Percentiles rank a stretch among this genome's conserved stretches.
Conservation (phyloP, 2,797 vertebrate species). For the Epinephelus coioides region DNA sequence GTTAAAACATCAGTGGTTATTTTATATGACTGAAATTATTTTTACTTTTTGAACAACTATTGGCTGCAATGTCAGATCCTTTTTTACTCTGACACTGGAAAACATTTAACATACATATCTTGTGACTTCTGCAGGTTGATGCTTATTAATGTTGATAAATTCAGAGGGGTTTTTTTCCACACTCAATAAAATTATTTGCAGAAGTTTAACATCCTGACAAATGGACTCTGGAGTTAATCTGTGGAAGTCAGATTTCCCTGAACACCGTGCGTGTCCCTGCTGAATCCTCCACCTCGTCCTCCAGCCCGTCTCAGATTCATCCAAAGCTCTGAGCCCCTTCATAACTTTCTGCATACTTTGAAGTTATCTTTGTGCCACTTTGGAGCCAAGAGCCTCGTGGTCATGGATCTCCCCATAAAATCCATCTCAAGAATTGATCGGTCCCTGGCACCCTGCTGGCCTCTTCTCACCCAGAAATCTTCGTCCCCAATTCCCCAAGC, state of each 20-base stretch:
- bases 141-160: neutral
- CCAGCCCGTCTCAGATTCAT: slow-evolving; percentile 28
- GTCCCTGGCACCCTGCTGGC: slow-evolving; percentile 76
- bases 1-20: slow-evolving; percentile 1
- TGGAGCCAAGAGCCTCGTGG: slow-evolving; percentile 70
- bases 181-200: neutral
- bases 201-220: slow-evolving; percentile 3
- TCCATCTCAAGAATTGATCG: slow-evolving; percentile 76
- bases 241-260: slow-evolving; percentile 28
- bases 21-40: neutral
- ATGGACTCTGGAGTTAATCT: slow-evolving; percentile 9
- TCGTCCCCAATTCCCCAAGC: slow-evolving; percentile 80
- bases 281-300: slow-evolving; percentile 28
- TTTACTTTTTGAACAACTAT: neutral
- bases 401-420: slow-evolving; percentile 66
- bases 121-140: neutral
- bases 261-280: neutral
- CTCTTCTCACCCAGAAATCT: slow-evolving; percentile 77
- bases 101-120: neutral
- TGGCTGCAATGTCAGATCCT: neutral
- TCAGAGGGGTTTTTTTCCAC: neutral
- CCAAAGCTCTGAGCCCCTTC: slow-evolving; percentile 61
- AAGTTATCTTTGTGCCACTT: slow-evolving; percentile 65
- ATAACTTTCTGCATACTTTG: slow-evolving; percentile 73
- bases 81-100: neutral